Evolutionary conservation across 1,140 invertebrate genomes (phyloP).

Genomic region (Branchinecta lindahli): DNA sequence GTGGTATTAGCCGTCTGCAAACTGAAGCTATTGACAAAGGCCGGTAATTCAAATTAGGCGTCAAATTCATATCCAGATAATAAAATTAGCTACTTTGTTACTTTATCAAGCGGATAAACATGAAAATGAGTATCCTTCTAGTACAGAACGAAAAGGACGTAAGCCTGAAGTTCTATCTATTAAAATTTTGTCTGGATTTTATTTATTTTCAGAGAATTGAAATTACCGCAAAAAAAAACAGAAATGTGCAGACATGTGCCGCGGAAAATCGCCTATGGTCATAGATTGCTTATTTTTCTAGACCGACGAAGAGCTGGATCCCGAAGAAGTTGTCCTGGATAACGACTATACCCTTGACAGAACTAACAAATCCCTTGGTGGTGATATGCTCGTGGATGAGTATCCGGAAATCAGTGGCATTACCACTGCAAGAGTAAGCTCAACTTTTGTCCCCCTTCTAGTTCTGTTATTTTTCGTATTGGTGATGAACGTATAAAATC

Average conservation of each 20-base stretch:
- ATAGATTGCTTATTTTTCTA: constrained; percentile 25
- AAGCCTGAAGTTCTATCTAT: no score
- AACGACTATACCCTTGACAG: constrained; percentile 68
- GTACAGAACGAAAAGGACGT: no score
- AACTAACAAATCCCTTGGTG: constrained; percentile 46
- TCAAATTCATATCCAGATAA: no score
- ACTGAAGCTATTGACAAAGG: no score
- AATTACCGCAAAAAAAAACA: not conserved
- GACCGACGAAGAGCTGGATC: constrained; percentile 71
- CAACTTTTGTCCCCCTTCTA: not conserved
- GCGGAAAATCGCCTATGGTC: no score
- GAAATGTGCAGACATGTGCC: not conserved
- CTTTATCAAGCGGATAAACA: no score
- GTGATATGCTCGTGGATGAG: constrained; percentile 53
- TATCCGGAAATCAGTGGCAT: constrained; percentile 89
- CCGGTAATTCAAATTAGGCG: no score
- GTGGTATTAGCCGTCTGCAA: no score
- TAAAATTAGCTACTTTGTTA: no score
- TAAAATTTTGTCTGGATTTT: no score
- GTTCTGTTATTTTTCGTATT: not conserved
- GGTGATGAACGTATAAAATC: no score
- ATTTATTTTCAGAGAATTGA: not conserved
- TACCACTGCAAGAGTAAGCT: constrained; percentile 64
- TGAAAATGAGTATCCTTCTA: no score
- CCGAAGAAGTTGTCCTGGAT: constrained; percentile 67